phyloP scores from a whole-genome alignment of 1,140 invertebrate genomes.

The Temnothorax nylanderi region DNA sequence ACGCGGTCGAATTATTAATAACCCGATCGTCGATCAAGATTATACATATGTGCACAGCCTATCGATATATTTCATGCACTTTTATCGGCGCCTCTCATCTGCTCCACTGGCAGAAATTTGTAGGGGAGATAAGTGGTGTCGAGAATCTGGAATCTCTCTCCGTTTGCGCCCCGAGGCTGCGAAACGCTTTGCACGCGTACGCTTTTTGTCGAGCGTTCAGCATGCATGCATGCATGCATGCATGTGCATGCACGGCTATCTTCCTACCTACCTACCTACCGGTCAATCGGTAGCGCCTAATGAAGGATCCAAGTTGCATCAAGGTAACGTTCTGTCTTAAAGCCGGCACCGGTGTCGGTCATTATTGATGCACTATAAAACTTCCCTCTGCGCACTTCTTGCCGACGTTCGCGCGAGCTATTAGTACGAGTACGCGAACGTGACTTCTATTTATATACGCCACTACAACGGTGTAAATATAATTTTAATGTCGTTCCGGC shows the following conservation, averaged over 20 bases:
- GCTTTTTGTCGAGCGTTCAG: slow-evolving; percentile 71
- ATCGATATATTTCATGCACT: slow-evolving; percentile 76
- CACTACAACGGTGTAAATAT: slow-evolving; percentile 48
- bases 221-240: slow-evolving; percentile 67
- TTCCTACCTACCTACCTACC: slow-evolving; percentile 41
- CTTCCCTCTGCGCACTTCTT: not conserved
- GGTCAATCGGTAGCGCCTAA: slow-evolving; percentile 72
- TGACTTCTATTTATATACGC: slow-evolving; percentile 55
- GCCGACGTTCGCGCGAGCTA: slow-evolving; percentile 22
- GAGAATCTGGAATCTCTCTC: slow-evolving; percentile 76
- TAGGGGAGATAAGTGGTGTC: slow-evolving; percentile 75
- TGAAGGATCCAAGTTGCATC: slow-evolving; percentile 69
- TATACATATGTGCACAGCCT: slow-evolving; percentile 64
- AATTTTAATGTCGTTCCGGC: slow-evolving; percentile 53
- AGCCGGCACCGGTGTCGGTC: slow-evolving; percentile 44
- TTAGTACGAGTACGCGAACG: slow-evolving; percentile 34
- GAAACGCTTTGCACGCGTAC: slow-evolving; percentile 76
- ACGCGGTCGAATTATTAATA: slow-evolving; percentile 74
- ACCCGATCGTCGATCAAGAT: slow-evolving; percentile 70
- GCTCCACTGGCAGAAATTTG: slow-evolving; percentile 75
- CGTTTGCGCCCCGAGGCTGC: slow-evolving; percentile 65
- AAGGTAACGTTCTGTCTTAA: slow-evolving; percentile 59
- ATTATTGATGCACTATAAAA: slow-evolving; percentile 58
- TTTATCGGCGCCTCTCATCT: slow-evolving; percentile 76
- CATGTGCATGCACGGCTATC: slow-evolving; percentile 46